A percentile compares a stretch with the other conserved stretches of the same genome.
Evolutionary conservation across 2,113 vertebrate genomes (phyloP).

Genomic region (Pelmatolapia mariae): DNA sequence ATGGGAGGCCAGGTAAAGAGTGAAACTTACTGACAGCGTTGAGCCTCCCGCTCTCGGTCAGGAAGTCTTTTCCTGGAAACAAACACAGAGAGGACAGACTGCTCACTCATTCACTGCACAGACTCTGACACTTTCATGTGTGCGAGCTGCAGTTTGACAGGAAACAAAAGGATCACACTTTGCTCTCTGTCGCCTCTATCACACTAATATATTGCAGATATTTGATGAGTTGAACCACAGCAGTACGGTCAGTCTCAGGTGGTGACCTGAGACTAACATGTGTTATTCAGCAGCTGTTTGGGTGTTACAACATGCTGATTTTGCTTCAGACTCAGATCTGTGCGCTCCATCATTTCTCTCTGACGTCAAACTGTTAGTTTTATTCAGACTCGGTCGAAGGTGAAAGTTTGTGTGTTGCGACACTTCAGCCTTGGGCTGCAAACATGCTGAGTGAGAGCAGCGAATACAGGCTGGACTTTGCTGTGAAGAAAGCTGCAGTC

Average conservation of each 20-base stretch:
- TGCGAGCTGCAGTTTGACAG: neutral
- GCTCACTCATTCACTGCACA: neutral
- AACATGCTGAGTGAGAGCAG: neutral
- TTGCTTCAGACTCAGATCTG: neutral
- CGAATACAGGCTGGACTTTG: neutral
- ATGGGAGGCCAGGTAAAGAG: neutral
- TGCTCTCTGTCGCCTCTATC: neutral
- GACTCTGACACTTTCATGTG: neutral
- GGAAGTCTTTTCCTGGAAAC: conserved; percentile 77
- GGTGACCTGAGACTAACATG: neutral
- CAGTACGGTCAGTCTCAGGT: neutral
- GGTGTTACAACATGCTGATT: neutral
- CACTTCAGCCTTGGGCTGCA: neutral
- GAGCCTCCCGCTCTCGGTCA: conserved; percentile 73
- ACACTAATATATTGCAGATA: fast-evolving
- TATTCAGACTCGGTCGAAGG: neutral
- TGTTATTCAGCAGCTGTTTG: neutral
- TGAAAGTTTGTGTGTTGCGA: conserved; percentile 5
- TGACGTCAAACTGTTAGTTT: neutral
- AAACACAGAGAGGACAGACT: neutral
- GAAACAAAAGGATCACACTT: neutral
- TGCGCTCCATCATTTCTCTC: neutral
- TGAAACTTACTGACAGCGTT: conserved; percentile 82
- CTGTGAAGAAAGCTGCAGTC: neutral
- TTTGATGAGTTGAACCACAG: neutral